Percentiles rank a stretch among this genome's conserved stretches.
Conservation (phyloP, 2,797 vertebrate genomes). For the Sebastes minor region DNA sequence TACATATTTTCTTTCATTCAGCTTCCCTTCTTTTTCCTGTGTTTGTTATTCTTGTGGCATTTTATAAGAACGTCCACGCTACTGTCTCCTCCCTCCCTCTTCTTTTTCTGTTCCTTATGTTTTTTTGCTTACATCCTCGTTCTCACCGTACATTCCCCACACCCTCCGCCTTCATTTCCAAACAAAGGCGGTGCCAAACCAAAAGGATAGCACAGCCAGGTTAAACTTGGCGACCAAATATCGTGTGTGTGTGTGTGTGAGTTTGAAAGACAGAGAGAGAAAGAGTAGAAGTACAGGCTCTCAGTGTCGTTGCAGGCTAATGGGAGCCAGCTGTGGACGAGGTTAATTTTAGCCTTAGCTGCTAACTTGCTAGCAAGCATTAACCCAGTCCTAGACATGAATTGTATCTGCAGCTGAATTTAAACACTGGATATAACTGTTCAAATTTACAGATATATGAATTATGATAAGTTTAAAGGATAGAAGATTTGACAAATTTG, state of each 20-base stretch:
- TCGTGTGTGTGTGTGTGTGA: conserved; percentile 11
- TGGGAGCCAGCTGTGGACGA: conserved; percentile 83
- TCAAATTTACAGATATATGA: neutral
- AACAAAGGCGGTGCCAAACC: conserved; percentile 70
- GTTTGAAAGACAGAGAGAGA: conserved; percentile 5
- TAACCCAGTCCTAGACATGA: conserved; percentile 55
- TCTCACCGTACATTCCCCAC: conserved; percentile 11
- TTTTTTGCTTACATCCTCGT: conserved; percentile 15
- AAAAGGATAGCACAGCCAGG: conserved; percentile 64
- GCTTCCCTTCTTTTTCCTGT: conserved; percentile 23
- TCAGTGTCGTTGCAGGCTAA: conserved; percentile 78
- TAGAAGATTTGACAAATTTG: neutral
- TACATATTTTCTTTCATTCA: conserved; percentile 23
- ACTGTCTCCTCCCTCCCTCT: conserved; percentile 2
- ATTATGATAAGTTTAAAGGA: neutral
- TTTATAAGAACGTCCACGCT: conserved; percentile 31
- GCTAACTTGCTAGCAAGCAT: conserved; percentile 56
- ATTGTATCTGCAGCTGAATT: neutral
- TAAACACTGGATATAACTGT: neutral
- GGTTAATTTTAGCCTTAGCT: conserved; percentile 80
- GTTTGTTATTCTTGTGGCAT: conserved; percentile 46
- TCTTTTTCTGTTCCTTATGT: conserved; percentile 17
- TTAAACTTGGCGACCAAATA: conserved; percentile 62
- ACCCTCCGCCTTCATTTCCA: conserved; percentile 52
- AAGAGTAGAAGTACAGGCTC: conserved; percentile 68